These are phyloP conservation scores for Drosophila kurseongensis DNA, from an alignment of 1,140 invertebrate genomes.

Conservation along the genomic window DNA sequence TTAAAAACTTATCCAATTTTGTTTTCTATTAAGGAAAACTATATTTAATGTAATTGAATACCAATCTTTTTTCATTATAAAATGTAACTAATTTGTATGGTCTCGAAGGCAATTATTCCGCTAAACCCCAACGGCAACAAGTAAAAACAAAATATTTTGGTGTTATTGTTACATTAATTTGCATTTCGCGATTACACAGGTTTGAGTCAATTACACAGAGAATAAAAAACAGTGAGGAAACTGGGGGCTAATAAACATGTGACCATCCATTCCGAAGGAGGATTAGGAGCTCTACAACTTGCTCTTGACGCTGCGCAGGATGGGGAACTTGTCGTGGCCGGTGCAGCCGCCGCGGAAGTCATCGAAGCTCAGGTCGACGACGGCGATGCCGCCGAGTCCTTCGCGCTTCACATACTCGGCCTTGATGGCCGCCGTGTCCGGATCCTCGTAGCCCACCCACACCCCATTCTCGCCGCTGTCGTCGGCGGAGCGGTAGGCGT, in stretches of 20 bases:
- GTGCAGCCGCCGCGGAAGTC: slow-evolving; percentile 93
- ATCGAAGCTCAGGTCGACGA: slow-evolving; percentile 92
- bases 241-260: slow-evolving; percentile 1
- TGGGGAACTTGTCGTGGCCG: slow-evolving; percentile 90
- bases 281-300: slow-evolving; percentile 84
- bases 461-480: slow-evolving; percentile 89
- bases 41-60: too few relatives aligned
- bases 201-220: slow-evolving; percentile 4
- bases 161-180: slow-evolving; percentile 32
- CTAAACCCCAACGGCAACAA: too few relatives aligned
- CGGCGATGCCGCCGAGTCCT: slow-evolving; percentile 92
- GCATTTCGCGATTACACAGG: slow-evolving; percentile 33
- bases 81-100: too few relatives aligned
- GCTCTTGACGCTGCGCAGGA: slow-evolving; percentile 87
- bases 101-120: background rate
- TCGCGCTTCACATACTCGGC: slow-evolving; percentile 90
- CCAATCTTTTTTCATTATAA: too few relatives aligned
- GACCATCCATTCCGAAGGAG: background rate
- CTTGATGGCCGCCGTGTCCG: slow-evolving; percentile 93
- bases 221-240: background rate
- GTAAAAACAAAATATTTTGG: background rate
- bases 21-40: too few relatives aligned
- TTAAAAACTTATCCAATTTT: too few relatives aligned
- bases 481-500: slow-evolving; percentile 90
- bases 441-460: slow-evolving; percentile 96